Conservation (phyloP, 2,113 vertebrate species). For the Channa argus region DNA sequence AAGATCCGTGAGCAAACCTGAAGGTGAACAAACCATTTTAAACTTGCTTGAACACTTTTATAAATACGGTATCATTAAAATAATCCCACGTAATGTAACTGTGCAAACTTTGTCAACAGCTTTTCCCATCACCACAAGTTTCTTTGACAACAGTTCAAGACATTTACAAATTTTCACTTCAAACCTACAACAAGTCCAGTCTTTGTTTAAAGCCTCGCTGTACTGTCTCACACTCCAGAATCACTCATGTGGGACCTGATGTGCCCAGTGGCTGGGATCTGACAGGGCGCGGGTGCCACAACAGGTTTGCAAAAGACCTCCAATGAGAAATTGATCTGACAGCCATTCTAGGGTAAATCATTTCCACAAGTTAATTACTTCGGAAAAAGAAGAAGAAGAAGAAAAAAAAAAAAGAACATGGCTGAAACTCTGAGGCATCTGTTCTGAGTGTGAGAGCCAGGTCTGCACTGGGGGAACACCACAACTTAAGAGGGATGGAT, state of each 20-base stretch:
- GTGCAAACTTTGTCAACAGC: background rate
- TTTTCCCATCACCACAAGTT: background rate
- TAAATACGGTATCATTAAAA: background rate
- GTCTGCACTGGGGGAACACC: slow-evolving; percentile 34
- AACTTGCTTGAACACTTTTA: background rate
- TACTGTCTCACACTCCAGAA: slow-evolving; percentile 34
- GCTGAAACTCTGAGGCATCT: slow-evolving; percentile 53
- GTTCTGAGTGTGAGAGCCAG: slow-evolving; percentile 50
- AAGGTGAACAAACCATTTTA: no score
- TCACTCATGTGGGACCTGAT: slow-evolving; percentile 58
- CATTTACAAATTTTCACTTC: slow-evolving; percentile 25
- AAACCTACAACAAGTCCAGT: slow-evolving; percentile 6
- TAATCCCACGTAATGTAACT: background rate
- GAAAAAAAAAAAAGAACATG: slow-evolving; percentile 25
- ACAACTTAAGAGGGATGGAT: slow-evolving; percentile 41
- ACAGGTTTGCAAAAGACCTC: slow-evolving; percentile 73
- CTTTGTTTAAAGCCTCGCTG: slow-evolving; percentile 54
- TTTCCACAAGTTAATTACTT: slow-evolving; percentile 81
- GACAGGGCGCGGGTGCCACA: slow-evolving; percentile 64
- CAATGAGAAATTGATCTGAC: slow-evolving; percentile 82
- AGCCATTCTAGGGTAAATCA: slow-evolving; percentile 80
- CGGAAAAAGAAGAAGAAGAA: slow-evolving; percentile 10
- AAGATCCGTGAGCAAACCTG: no score
- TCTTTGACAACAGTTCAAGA: slow-evolving; percentile 15
- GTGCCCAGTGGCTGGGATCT: slow-evolving; percentile 66